phyloP scores from a whole-genome alignment of 2,888 invertebrate genomes.

The Drosophila fungiperda region DNA sequence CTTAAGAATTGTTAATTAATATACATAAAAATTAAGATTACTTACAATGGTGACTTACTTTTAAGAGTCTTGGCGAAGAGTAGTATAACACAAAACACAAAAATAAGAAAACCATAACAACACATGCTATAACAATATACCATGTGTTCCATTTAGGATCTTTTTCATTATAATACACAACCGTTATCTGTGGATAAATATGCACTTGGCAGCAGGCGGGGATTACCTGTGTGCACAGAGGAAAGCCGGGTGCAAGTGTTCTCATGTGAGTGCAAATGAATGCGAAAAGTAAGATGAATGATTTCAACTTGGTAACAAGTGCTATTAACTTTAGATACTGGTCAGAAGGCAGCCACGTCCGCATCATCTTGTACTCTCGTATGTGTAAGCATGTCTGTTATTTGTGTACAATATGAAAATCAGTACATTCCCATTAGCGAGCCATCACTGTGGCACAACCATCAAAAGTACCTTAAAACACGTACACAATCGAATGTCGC shows the following conservation, averaged over 20 bases:
- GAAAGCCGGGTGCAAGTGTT: constrained; percentile 28
- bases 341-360: constrained; percentile 39
- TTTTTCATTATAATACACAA: background rate
- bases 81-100: background rate
- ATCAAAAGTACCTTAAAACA: constrained; percentile 59
- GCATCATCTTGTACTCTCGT: constrained; percentile 36
- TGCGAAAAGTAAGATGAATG: constrained; percentile 80
- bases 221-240: constrained; percentile 35
- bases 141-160: background rate
- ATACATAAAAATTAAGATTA: background rate
- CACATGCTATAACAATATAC: background rate
- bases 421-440: background rate
- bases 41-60: background rate
- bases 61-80: background rate
- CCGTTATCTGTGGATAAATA: constrained; percentile 8
- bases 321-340: constrained; percentile 77
- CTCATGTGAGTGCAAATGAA: constrained; percentile 65
- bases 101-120: background rate
- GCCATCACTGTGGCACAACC: constrained; percentile 1
- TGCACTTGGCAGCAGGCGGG: constrained; percentile 6
- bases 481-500: constrained; percentile 72
- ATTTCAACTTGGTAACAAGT: constrained; percentile 81
- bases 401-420: background rate
- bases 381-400: constrained; percentile 8
- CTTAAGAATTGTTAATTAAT: background rate